Base-by-base conservation (phyloP, 2,113 vertebrate genomes). In the Perca flavescens region DNA sequence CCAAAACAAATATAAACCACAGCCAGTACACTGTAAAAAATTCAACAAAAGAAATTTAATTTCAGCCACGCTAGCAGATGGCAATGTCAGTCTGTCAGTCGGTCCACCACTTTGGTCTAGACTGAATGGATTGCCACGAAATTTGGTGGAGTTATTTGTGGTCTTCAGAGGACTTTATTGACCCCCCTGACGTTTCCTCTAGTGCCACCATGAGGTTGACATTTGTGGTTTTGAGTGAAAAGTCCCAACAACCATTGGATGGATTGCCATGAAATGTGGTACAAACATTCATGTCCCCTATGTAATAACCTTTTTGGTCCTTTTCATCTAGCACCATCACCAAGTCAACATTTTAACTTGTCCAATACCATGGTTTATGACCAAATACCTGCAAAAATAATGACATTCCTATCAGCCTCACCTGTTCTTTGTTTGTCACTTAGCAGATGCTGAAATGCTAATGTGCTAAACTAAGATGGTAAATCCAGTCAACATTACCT, bases 1-100 rank as follows among this genome's bases (percentile, higher is more conserved):
- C 2, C 9, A 53, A 60, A 40, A 31, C 6, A 65, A 49, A 57
- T n/a, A 79, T 14, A 54, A 53, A 75, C 43, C 52, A 79, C 22
- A 49, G 12, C 13, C 53, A 50, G 6, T 10, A 6, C 9, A 56
- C 50, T 10, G 8, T 49, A 34, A 72, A 56, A 36, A 15, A 3
- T 28, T 28, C 28, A 28, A 28, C 28, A 28, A 28, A 28, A 28
- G 2, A 28, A 28, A 28, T 57, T 22, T 28, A 0, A 19, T 64
- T 74, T 56, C 46, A 60, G 46, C 21, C 25, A 25, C 6, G 21
- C n/a, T 57, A 54, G 9, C 40, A 43, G 10, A 40, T 40, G 2
- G 40, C 40, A 40, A 10, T 10, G 40, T 10, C 36, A 40, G 25
- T 46, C 17, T 31, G 46, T 57, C 14, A 0, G 12, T 6, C 6